Conservation (phyloP, 2,113 vertebrate genomes). For the Todiramphus chloris region DNA sequence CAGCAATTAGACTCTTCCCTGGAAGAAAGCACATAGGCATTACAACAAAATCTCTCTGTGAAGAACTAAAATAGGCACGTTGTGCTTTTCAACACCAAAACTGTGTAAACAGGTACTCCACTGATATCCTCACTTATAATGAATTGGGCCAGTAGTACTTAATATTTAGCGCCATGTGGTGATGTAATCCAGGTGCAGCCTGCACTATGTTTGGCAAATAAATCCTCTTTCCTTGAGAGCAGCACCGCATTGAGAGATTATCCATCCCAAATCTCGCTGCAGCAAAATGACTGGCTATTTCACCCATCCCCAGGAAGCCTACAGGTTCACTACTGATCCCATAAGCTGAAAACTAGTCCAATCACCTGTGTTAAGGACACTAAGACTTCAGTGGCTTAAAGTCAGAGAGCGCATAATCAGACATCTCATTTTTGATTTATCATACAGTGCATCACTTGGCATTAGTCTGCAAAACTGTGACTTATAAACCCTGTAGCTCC, state of each 20-base stretch:
- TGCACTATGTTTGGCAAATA: not conserved
- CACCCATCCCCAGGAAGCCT: not conserved
- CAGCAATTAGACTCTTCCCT: not conserved
- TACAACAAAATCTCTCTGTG: not conserved
- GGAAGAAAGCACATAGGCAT: not conserved
- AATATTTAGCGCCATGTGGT: not conserved
- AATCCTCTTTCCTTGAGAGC: not conserved
- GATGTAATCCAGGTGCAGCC: not conserved
- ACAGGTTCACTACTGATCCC: not conserved
- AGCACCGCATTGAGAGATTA: not conserved
- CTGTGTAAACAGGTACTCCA: not conserved
- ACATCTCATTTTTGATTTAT: not conserved
- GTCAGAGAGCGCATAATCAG: not conserved
- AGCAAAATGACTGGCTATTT: not conserved
- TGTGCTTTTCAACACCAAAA: not conserved
- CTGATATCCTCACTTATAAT: not conserved
- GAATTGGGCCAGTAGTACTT: not conserved
- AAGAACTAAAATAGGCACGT: not conserved
- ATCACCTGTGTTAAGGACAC: not conserved
- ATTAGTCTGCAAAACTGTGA: not conserved
- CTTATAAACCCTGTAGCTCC: not conserved
- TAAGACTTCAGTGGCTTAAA: not conserved
- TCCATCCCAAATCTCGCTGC: not conserved
- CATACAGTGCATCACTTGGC: not conserved
- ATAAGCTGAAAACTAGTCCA: not conserved